Conservation (phyloP, 2,888 invertebrate genomes). For the Argyra leucocephala region DNA sequence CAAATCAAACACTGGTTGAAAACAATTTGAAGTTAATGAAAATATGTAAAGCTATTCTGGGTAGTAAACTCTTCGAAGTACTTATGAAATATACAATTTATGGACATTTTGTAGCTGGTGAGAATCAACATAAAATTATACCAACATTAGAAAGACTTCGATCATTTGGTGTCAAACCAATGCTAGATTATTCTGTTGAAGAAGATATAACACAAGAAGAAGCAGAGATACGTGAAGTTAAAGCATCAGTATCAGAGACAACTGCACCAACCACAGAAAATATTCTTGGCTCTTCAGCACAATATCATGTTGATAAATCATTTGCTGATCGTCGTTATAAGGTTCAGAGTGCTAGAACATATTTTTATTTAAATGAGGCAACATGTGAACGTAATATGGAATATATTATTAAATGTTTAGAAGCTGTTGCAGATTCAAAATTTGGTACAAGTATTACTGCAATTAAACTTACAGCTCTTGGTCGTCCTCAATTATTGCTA, state of each 20-base stretch:
- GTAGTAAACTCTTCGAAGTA: constrained; percentile 66
- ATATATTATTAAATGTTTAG: constrained; percentile 86
- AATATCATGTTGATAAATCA: constrained; percentile 81
- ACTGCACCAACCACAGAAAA: constrained; percentile 24
- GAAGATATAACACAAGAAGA: constrained; percentile 89
- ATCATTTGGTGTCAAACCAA: constrained; percentile 97
- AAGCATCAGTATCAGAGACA: constrained; percentile 37
- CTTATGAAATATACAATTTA: constrained; percentile 94
- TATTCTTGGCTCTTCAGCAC: constrained; percentile 62
- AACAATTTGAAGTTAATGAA: constrained; percentile 92
- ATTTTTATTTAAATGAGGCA: constrained; percentile 96
- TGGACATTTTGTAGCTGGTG: constrained; percentile 98
- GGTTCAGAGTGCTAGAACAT: constrained; percentile 90
- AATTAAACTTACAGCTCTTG: constrained; percentile 92
- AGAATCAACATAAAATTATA: constrained; percentile 75
- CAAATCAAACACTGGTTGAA: constrained; percentile 76
- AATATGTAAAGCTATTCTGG: constrained; percentile 62
- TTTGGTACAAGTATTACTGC: constrained; percentile 94
- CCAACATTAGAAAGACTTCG: constrained; percentile 77
- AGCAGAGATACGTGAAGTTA: constrained; percentile 84
- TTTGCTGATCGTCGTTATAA: constrained; percentile 93
- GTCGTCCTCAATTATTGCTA: constrained; percentile 87
- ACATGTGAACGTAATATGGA: constrained; percentile 97
- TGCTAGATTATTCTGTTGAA: constrained; percentile 97
- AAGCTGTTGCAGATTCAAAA: constrained; percentile 93